Base-by-base conservation (phyloP, 2,797 vertebrate genomes). In the Hypotaenidia philippensis region DNA sequence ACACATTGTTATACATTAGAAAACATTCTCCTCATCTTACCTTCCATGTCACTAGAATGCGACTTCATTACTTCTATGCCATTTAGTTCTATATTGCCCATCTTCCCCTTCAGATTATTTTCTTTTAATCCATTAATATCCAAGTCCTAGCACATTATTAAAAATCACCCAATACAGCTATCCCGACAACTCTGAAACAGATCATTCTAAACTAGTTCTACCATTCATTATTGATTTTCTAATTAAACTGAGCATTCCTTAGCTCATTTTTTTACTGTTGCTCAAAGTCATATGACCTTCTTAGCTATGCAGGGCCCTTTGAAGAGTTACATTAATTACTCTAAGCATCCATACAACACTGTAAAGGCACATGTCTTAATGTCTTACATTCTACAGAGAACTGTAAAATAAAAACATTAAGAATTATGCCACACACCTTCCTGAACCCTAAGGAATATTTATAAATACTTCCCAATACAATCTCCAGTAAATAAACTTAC, bases 291-390 rank as follows among this genome's bases (percentile, higher is more conserved):
- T 25, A 40, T 8, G 13, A 63, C 11, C 29, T 69, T 29, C 52
- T 57, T 8, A 2, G 23, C 10, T 38, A 75, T 3, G 59, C 5
- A 81, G 29, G 9, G 31, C 5, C 19, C 65, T 83, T 13, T 34
- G 14, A 57, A 69, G 69, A 83, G 29, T n/a, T 55, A 57, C 10
- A 1, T 1, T 2, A 50, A 32, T 20, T 88, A 72, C 63, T 53
- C 47, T 27, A 88, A 59, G 38, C 31, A 76, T 38, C 26, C 26
- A 6, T 26, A 38, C 32, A 61, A 65, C 7, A 83, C 5, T 22
- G 29, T 76, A 50, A 77, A 69, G 2, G 7, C 11, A 63, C 3
- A 26, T 0, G 0, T 8, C 34, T 59, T 57, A 19, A 32, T 6
- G 1, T 22, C 11, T 41, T 63, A 53, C 17, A 41, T 70, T 63